A percentile compares a stretch with the other conserved stretches of the same genome.
Evolutionary conservation across 2,888 invertebrate species (phyloP).

Genomic region (Drosophila tripunctata): DNA sequence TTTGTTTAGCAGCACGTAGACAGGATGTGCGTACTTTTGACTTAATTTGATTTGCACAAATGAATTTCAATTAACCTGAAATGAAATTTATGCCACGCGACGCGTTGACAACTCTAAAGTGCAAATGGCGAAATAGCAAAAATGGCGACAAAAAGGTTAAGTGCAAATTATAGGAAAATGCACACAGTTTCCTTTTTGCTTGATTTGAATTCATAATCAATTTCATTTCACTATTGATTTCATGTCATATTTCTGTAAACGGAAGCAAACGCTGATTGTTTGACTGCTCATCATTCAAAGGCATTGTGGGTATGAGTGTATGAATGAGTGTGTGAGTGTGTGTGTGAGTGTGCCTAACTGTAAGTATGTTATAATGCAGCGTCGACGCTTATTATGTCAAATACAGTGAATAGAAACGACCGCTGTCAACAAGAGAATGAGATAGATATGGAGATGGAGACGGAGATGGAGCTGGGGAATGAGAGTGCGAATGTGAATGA

Average conservation of each 20-base stretch:
- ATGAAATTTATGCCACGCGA: slow-evolving; percentile 64
- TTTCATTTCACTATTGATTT: slow-evolving; percentile 44
- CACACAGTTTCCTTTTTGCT: not conserved
- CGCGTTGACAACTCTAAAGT: slow-evolving; percentile 43
- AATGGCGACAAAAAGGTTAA: slow-evolving; percentile 5
- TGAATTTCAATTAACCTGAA: slow-evolving; percentile 77
- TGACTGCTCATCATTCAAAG: slow-evolving; percentile 71
- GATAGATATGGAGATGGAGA: slow-evolving; percentile 23
- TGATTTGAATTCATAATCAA: slow-evolving; percentile 19
- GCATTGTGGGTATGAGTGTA: slow-evolving; percentile 5
- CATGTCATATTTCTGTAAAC: slow-evolving; percentile 36
- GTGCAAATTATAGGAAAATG: slow-evolving; percentile 8
- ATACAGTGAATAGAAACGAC: slow-evolving; percentile 39
- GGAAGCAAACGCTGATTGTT: slow-evolving; percentile 51
- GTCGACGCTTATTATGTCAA: slow-evolving; percentile 67
- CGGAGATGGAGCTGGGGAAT: not conserved
- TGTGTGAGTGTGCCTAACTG: slow-evolving; percentile 3
- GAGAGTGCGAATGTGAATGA: slow-evolving; percentile 36
- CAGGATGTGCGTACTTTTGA: slow-evolving; percentile 70
- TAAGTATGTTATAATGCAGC: slow-evolving; percentile 53
- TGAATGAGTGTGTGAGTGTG: slow-evolving; percentile 4
- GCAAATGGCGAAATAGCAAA: slow-evolving; percentile 5
- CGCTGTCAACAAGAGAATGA: slow-evolving; percentile 46
- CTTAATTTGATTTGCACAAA: slow-evolving; percentile 78
- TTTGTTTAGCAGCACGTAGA: slow-evolving; percentile 58